These are phyloP conservation scores for Rana temporaria DNA, from an alignment of 2,113 vertebrate species.

Conservation along the genomic window DNA sequence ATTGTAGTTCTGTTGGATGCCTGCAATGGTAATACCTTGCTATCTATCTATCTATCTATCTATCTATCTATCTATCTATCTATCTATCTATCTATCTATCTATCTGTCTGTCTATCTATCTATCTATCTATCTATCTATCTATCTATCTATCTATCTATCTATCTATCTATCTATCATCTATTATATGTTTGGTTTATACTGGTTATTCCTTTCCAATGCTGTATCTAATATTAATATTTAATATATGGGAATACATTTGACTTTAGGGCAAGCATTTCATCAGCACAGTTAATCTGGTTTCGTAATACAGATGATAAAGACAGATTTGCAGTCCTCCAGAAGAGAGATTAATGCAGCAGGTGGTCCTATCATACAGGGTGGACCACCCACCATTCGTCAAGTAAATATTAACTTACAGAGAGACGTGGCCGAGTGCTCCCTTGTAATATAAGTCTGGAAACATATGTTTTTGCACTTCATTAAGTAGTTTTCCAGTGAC, in stretches of 20 bases:
- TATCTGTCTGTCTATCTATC: too few species aligned
- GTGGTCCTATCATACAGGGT: slow-evolving; percentile 5
- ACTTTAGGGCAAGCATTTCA: not conserved
- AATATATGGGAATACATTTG: not conserved
- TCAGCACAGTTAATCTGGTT: not conserved
- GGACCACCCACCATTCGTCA: slow-evolving; percentile 21
- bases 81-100: too few species aligned
- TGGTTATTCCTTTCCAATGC: too few species aligned
- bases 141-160: too few species aligned
- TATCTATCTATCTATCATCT: too few species aligned
- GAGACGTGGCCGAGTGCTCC: not conserved
- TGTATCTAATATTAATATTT: not conserved
- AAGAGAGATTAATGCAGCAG: slow-evolving; percentile 7
- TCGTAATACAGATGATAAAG: not conserved
- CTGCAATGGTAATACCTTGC: too few species aligned
- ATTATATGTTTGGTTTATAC: not conserved
- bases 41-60: too few species aligned
- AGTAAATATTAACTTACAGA: slow-evolving; percentile 24
- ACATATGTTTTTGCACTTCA: slow-evolving; percentile 37
- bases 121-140: too few species aligned
- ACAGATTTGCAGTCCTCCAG: slow-evolving; percentile 13
- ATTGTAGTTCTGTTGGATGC: too few species aligned
- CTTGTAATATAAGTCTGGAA: slow-evolving; percentile 14
- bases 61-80: too few species aligned
- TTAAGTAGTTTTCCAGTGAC: slow-evolving; percentile 18